Conservation (phyloP, 2,797 vertebrate species). For the Morelia viridis region DNA sequence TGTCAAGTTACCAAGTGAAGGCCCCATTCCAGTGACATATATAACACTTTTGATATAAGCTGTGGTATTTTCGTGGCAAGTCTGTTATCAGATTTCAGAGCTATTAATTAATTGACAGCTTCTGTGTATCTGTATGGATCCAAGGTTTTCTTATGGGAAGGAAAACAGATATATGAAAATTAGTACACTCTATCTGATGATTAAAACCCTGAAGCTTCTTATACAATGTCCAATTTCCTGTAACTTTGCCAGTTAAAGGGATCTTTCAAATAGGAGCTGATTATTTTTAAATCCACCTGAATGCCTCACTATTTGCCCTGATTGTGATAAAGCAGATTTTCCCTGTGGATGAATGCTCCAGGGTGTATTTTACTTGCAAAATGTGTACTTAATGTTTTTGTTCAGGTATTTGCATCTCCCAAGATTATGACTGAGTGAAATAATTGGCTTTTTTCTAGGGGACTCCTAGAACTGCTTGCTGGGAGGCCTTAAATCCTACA, state of each 20-base stretch:
- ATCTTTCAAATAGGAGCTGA: constrained; percentile 1
- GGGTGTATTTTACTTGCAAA: neutral
- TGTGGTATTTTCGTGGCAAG: neutral
- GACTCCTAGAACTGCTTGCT: neutral
- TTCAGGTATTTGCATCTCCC: neutral
- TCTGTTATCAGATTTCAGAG: neutral
- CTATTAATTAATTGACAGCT: neutral
- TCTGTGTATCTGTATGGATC: neutral
- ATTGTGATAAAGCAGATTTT: constrained; percentile 1
- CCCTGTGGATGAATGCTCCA: constrained; percentile 11
- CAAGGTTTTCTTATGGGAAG: neutral
- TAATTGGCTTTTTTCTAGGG: neutral
- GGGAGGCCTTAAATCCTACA: neutral
- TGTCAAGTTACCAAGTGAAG: neutral
- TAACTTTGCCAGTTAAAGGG: neutral
- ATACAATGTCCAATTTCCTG: neutral
- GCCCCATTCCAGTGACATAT: neutral
- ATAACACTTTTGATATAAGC: neutral
- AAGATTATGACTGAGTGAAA: neutral
- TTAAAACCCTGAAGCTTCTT: neutral
- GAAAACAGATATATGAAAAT: neutral
- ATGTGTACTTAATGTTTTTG: constrained; percentile 12
- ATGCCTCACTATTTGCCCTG: constrained; percentile 12
- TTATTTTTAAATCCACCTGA: neutral
- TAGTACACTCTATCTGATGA: neutral